Conservation (phyloP, 2,797 vertebrate genomes). For the Scarus forsteni region DNA sequence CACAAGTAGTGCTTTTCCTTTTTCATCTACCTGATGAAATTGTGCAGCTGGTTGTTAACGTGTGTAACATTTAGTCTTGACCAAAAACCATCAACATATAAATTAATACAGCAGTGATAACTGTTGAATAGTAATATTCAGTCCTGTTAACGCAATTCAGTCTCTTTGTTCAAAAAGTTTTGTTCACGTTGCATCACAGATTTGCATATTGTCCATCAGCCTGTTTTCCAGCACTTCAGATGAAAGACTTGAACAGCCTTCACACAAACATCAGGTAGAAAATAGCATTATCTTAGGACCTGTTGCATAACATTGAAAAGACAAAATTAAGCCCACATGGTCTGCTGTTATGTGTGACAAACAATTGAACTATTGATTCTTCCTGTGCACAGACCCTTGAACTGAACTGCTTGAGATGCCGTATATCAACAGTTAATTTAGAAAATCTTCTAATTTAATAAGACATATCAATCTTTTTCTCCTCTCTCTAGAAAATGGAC, state of each 20-base stretch:
- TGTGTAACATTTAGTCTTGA: no score
- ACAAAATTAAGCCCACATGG: constrained; percentile 31
- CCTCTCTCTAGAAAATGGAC: constrained; percentile 56
- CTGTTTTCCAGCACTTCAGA: not conserved
- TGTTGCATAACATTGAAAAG: constrained; percentile 43
- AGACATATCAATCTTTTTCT: not conserved
- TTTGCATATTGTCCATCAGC: not conserved
- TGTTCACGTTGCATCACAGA: not conserved
- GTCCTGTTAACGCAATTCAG: not conserved
- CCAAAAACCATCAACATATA: no score
- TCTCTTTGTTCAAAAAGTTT: not conserved
- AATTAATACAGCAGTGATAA: no score
- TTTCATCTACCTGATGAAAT: no score
- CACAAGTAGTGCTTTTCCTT: no score
- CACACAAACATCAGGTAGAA: constrained; percentile 16
- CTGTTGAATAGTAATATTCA: no score
- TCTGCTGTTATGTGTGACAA: constrained; percentile 29
- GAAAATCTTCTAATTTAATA: constrained; percentile 3
- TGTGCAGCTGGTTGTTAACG: no score
- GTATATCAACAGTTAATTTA: not conserved
- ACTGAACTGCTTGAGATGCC: constrained; percentile 2
- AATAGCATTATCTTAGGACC: constrained; percentile 10
- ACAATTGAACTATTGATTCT: constrained; percentile 25
- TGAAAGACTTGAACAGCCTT: constrained; percentile 9
- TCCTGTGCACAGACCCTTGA: constrained; percentile 16